phyloP scores from a whole-genome alignment of 2,113 vertebrate genomes.

The Rissa tridactyla region DNA sequence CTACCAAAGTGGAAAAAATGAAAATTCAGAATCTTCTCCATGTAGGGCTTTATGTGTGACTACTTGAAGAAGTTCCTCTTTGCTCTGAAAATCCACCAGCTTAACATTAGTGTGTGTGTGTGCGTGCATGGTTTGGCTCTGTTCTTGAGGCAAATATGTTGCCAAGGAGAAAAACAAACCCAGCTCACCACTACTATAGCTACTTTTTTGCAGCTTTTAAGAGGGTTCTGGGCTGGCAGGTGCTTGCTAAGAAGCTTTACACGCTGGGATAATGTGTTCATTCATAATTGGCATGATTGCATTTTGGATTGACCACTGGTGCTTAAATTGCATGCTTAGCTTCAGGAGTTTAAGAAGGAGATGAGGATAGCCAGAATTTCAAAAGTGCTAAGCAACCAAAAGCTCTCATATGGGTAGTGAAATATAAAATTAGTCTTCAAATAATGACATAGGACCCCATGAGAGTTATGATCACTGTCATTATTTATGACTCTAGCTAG shows the following conservation, averaged over 20 bases:
- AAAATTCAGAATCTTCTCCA: not conserved
- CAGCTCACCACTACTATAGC: not conserved
- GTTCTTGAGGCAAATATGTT: not conserved
- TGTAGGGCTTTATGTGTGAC: not conserved
- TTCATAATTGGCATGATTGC: not conserved
- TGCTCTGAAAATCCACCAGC: not conserved
- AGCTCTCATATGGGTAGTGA: not conserved
- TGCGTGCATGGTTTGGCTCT: not conserved
- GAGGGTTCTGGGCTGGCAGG: not conserved
- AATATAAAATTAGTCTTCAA: not conserved
- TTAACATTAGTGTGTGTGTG: not conserved
- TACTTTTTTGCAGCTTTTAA: not conserved
- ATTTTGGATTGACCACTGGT: not conserved
- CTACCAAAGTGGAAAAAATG: not conserved
- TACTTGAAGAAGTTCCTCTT: not conserved
- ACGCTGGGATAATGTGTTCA: not conserved
- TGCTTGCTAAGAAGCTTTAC: not conserved
- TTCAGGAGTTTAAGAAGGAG: not conserved
- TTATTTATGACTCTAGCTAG: not conserved
- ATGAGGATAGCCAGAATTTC: not conserved
- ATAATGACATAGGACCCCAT: not conserved
- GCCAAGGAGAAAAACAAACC: constrained; percentile 1
- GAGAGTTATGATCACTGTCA: not conserved
- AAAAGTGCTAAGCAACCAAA: not conserved
- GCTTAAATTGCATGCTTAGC: not conserved